Evolutionary conservation across 2,888 invertebrate species (phyloP).

Genomic region (Trachelus stipa): DNA sequence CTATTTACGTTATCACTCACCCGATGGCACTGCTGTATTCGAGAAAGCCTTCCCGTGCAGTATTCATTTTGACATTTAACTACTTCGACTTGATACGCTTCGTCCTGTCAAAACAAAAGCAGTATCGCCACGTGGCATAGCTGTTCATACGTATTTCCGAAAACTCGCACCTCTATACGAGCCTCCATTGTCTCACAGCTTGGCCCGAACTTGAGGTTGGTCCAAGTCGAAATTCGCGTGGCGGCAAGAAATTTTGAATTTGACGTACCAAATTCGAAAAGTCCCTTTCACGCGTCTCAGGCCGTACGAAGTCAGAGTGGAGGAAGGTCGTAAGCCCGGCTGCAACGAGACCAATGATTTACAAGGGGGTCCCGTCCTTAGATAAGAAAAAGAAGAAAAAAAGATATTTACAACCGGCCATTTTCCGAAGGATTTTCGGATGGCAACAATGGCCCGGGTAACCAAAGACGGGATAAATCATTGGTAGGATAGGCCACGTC

Average conservation of each 20-base stretch:
- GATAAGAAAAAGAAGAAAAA: background rate
- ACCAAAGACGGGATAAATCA: conserved; percentile 58
- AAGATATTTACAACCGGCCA: background rate
- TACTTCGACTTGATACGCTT: background rate
- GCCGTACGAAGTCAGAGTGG: background rate
- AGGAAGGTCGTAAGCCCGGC: background rate
- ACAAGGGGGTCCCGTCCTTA: background rate
- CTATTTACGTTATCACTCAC: background rate
- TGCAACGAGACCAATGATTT: background rate
- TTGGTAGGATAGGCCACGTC: conserved; percentile 16
- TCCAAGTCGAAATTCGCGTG: background rate
- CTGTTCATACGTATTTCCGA: background rate
- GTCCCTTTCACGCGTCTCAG: background rate
- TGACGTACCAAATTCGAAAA: background rate
- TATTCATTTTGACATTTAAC: background rate
- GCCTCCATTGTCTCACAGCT: background rate
- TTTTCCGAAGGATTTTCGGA: background rate
- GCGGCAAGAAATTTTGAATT: background rate
- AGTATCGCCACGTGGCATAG: background rate
- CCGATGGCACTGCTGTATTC: background rate
- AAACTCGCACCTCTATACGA: background rate
- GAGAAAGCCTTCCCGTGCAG: background rate
- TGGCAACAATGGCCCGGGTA: conserved; percentile 33
- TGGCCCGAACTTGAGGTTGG: background rate
- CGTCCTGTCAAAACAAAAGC: background rate